Evolutionary conservation across 1,140 invertebrate species (phyloP), one percentile per base, ranked within the genome.

Genomic region (Sipha flava): DNA sequence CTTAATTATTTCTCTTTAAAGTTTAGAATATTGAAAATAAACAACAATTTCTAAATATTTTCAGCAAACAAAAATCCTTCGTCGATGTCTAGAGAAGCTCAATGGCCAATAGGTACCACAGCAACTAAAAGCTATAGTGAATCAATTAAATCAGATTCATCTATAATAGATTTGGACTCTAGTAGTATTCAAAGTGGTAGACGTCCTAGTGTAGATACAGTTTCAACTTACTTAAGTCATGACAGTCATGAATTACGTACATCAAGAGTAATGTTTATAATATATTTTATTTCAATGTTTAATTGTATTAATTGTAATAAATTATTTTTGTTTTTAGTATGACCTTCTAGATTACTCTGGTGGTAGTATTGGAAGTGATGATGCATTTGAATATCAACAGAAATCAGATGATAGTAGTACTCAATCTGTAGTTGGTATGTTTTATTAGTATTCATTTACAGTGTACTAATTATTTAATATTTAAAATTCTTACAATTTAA

Each of bases 211-310:
- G 90, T 94, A 23, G 93, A 95, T 85, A 95, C 93, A 26, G 92
- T 95, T 26, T 94, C 93, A 77, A 95, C 93, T 0, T 95, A 95
- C 87, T 88, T 94, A 77, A 94, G 93, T 84, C 92, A 94, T 83
- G 92, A 94, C 85, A 93, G 92, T 86, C 73, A 40, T 77, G 89
- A 90, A 83, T 79, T 82, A 57, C 82, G 81, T 80, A 81, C 82
- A 80, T 83, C 84, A 68, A 81, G 79, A 82, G 83, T 84, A 82
- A 81, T 40, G 37, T 40, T 59, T 57, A 29, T 57, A 16, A 64
- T 40, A 14, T 26, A 54, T 31, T 26, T 34, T 49, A 29, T 0
- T 0, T 37, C 40, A 0, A 73, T 23, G 3, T 54, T 54, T 77
- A 29, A 16, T 37, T 37, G 3, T 57, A 77, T 57, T 2, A 52